Percentiles rank a stretch among this genome's conserved stretches.
Evolutionary conservation across 2,113 vertebrate species (phyloP).

Genomic region (Percopsis transmontana): DNA sequence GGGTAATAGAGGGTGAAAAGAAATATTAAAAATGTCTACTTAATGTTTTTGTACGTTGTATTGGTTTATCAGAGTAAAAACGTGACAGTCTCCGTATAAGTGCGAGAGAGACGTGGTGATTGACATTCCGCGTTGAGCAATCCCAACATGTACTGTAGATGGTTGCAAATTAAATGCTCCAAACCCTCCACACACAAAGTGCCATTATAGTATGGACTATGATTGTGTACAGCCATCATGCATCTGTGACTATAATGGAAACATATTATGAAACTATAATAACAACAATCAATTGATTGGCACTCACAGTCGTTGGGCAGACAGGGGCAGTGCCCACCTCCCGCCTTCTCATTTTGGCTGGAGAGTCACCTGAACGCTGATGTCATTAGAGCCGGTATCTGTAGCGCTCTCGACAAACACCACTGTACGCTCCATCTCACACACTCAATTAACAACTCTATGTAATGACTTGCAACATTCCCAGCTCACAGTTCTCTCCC

Average conservation of each 20-base stretch:
- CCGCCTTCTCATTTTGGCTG: conserved; percentile 38
- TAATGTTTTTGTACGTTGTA: no score
- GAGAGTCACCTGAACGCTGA: conserved; percentile 45
- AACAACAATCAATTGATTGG: conserved; percentile 43
- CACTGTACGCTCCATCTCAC: conserved; percentile 46
- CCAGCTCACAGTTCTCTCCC: conserved; percentile 12
- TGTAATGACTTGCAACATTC: conserved; percentile 50
- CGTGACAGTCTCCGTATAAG: no score
- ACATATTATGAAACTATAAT: conserved; percentile 40
- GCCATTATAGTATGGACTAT: conserved; percentile 22
- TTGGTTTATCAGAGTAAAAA: no score
- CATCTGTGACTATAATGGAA: conserved; percentile 30
- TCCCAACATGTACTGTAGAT: no score
- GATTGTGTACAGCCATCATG: conserved; percentile 39
- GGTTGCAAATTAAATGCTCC: no score
- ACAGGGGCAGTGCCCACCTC: not conserved
- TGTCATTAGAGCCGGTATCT: conserved; percentile 48
- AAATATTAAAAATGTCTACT: no score
- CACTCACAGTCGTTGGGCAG: conserved; percentile 15
- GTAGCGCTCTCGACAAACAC: conserved; percentile 55
- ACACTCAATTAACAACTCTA: conserved; percentile 58
- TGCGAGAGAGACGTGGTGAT: no score
- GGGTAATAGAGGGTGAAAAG: no score
- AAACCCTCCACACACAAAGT: not conserved
- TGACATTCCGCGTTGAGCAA: no score